Percentiles rank a stretch among this genome's conserved stretches.
Evolutionary conservation across 2,113 vertebrate genomes (phyloP).

Genomic region (Acanthisitta chloris): DNA sequence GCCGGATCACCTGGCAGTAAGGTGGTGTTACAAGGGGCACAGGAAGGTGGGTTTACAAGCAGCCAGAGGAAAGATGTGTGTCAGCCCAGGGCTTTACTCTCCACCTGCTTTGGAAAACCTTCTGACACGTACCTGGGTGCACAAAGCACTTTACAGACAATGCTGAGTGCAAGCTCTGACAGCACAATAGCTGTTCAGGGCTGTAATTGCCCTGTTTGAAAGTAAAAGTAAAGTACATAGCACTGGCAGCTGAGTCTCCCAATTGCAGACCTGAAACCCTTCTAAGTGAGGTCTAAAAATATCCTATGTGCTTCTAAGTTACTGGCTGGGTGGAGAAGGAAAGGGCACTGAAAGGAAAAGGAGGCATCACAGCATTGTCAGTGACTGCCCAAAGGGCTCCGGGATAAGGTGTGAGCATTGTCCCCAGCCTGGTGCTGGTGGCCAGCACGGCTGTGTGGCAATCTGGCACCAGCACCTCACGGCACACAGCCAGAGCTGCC

Average conservation of each 20-base stretch:
- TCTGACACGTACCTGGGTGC: neutral
- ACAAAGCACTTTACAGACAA: neutral
- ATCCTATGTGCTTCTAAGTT: neutral
- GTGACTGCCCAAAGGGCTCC: neutral
- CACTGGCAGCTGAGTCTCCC: constrained; percentile 13
- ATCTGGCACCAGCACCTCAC: fast-evolving
- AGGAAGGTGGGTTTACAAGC: neutral
- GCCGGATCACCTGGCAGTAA: neutral
- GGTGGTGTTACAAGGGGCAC: neutral
- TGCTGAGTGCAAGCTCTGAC: fast-evolving
- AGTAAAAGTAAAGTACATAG: constrained; percentile 5
- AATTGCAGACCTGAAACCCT: neutral
- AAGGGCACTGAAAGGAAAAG: neutral
- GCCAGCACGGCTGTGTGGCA: fast-evolving
- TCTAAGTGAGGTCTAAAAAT: constrained; percentile 1
- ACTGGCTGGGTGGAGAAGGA: neutral
- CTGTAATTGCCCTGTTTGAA: neutral
- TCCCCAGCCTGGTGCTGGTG: fast-evolving
- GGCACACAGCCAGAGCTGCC: neutral
- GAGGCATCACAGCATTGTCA: neutral
- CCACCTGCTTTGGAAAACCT: neutral
- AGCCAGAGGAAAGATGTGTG: neutral
- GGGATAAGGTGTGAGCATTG: fast-evolving
- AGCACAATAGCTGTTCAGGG: neutral
- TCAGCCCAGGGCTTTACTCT: neutral